Evolutionary conservation across 2,113 vertebrate genomes (phyloP), one percentile per base, ranked within the genome.

Genomic region (Pterocles orientalis): DNA sequence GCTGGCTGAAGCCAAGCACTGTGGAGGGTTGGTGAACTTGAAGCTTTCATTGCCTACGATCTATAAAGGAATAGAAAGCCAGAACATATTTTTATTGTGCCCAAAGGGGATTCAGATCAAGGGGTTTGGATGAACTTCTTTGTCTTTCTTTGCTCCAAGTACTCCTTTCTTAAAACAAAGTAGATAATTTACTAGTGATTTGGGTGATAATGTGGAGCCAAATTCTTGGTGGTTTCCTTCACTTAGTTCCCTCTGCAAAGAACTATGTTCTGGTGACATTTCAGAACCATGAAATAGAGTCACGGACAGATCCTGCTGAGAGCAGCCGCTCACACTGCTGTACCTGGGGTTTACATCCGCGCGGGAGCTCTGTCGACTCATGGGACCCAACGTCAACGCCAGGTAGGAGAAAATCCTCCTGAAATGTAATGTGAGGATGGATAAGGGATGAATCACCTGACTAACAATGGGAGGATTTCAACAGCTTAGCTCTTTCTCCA

Each of bases 61-160:
- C 82, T 53, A 36, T 23, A 60, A 81, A 81, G 64, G 64, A 64
- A 41, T 11, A 41, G 78, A 93, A 83, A 89, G 58, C 45, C 85
- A 80, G 36, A 80, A 58, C 24, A 12, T 45, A 76, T 31, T 86
- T 95, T 92, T 75, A 84, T 84, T 84, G 85, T 81, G 85, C 82
- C 88, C 88, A 92, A 81, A 92, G 93, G 82, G 64, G 82, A 60
- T 81, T 81, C 58, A 92, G 88, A 92, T 93, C 82, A 60, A 86
- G 72, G 47, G 68, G 33, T 34, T 77, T 89, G 93, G 88, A 90
- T 83, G 72, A 69, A 81, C 45, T 93, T 84, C 68, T 77, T 62
- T n/a, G 31, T 64, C 88, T 93, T 51, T 61, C 84, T 53, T 71
- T 86, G 66, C 93, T 94, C 84, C 84, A 54, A 75, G 56, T 71